Evolutionary conservation across 2,797 vertebrate species (phyloP), one percentile per base, ranked within the genome.

Genomic region (Delichon dasypus): DNA sequence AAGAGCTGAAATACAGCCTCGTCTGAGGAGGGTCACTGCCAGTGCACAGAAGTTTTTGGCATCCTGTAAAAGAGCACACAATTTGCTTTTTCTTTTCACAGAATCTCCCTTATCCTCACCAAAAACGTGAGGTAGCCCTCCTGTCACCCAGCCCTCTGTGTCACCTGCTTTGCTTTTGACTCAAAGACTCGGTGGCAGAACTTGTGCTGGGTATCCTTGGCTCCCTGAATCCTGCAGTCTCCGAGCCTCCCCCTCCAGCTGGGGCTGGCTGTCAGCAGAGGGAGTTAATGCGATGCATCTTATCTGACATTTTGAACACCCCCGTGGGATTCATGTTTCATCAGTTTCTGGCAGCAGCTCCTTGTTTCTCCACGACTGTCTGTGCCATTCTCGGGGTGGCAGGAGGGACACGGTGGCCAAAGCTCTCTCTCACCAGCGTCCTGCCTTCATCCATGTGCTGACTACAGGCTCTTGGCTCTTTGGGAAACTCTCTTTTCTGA

Each of bases 1-100:
- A 94, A 88, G 75, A 91, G 58, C 78, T 92, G 71, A 92, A 80
- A 40, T 53, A 6, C 53, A 88, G 75, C 84, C 87, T 36, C 89
- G 83, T 91, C 75, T 76, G 73, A 95, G 62, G 26, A 26, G 21
- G 14, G 61, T 68, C 0, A 5, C 50, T 92, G 86, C 72, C 61
- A 77, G 61, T 2, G 0, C 36, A 20, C 73, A 80, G 92, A 55
- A 83, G 70, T 51, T 58, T 47, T 72, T 1, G 0, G 44, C 0
- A 0, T 58, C 89, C 66, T 70, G 36, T 73, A 51, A 77, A 81
- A 91, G 38, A 85, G 19, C 73, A 42, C 18, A 5, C 0, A 1
- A 14, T 50, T 3, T 1, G 23, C 45, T 53, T 42, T 62, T 58
- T 77, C 13, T 64, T 38, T 55, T 51, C 55, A n/a, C 36, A 72